Evolutionary conservation across 2,888 invertebrate species (phyloP).

Genomic region (Calameuta pallipes): DNA sequence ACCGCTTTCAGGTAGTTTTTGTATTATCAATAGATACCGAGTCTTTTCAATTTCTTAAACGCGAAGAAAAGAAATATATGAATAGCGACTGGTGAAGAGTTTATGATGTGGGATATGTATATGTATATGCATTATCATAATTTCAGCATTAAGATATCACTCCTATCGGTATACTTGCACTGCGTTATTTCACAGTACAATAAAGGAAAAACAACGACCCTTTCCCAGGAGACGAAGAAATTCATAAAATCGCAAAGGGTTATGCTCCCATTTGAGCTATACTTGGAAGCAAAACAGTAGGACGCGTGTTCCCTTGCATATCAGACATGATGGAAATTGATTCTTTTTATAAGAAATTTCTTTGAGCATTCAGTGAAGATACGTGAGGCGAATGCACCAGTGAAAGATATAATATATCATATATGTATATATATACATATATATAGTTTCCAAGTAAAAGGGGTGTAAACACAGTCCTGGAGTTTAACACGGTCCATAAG

Average conservation of each 20-base stretch:
- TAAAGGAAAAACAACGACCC: neutral
- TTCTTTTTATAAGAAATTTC: neutral
- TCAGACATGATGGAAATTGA: neutral
- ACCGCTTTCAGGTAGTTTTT: neutral
- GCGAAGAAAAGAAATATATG: neutral
- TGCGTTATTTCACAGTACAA: neutral
- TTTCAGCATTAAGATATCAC: neutral
- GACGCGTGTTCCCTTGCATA: neutral
- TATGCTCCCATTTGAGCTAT: neutral
- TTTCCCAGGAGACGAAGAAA: neutral
- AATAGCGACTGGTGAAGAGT: neutral
- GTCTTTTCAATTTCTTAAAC: neutral
- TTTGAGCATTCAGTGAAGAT: neutral
- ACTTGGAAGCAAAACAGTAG: neutral
- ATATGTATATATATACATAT: too few species aligned
- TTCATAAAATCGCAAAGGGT: neutral
- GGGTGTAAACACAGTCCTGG: neutral
- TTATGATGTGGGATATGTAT: neutral
- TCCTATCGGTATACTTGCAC: neutral
- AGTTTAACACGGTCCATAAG: neutral
- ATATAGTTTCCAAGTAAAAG: neutral
- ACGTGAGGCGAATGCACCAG: neutral
- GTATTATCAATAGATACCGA: neutral
- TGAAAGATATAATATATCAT: neutral
- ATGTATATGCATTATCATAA: neutral